Percentiles rank a stretch among this genome's conserved stretches.
phyloP scores from a whole-genome alignment of 2,888 invertebrate genomes.

The Diaprepes abbreviatus region DNA sequence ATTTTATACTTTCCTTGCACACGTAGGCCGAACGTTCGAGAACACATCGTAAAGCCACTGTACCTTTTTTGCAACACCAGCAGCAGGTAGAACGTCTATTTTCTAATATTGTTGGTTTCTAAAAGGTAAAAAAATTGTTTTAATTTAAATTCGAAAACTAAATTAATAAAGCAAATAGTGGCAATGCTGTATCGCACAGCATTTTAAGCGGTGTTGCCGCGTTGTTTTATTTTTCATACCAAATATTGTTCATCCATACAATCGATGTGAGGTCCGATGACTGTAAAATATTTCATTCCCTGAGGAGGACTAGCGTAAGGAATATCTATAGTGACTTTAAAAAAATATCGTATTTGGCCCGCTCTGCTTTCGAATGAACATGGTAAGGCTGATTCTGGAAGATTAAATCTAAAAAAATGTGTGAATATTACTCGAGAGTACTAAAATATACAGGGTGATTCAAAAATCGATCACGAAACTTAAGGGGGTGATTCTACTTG shows the following conservation, averaged over 20 bases:
- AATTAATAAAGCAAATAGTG: constrained; percentile 23
- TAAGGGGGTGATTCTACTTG: too few relatives aligned
- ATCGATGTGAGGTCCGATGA: constrained; percentile 84
- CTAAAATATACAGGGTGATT: too few relatives aligned
- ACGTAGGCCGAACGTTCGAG: constrained; percentile 82
- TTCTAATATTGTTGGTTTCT: constrained; percentile 77
- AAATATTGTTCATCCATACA: constrained; percentile 85
- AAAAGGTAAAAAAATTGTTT: too few relatives aligned
- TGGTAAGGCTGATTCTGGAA: constrained; percentile 81
- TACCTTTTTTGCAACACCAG: constrained; percentile 80
- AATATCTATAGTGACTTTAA: constrained; percentile 80
- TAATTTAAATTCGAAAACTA: too few relatives aligned
- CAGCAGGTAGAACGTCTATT: constrained; percentile 78
- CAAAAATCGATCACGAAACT: too few relatives aligned
- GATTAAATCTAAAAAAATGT: constrained; percentile 70
- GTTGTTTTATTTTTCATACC: too few relatives aligned
- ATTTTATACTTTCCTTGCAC: constrained; percentile 78
- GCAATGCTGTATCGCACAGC: neutral
- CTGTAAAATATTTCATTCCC: constrained; percentile 84
- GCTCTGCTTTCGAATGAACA: constrained; percentile 84
- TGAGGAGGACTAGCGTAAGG: constrained; percentile 85
- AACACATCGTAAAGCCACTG: constrained; percentile 76
- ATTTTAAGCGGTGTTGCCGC: too few relatives aligned
- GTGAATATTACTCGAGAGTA: neutral
- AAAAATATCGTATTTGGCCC: constrained; percentile 81